A percentile compares a stretch with the other conserved stretches of the same genome.
Conservation (phyloP, 92 coral and sea anemone genomes). For the Actinernus sp. region DNA sequence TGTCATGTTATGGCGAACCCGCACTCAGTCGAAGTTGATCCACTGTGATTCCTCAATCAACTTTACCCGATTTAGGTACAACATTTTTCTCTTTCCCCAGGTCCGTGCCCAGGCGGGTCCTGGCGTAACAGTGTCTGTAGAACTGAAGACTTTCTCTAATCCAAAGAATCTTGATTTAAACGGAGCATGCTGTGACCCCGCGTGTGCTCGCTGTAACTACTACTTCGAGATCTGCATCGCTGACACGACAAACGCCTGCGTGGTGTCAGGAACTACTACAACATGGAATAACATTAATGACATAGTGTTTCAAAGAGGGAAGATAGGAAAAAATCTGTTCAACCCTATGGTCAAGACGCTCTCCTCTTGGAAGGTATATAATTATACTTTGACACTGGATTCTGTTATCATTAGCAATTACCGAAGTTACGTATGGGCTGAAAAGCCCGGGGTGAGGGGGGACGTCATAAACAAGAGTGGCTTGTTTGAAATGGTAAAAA, state of each 20-base stretch:
- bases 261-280: constrained; percentile 38
- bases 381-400: no score
- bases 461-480: no score
- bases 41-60: no score
- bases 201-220: constrained; percentile 68
- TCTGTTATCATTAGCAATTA: no score
- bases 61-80: no score
- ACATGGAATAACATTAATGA: constrained; percentile 51
- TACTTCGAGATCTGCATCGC: constrained; percentile 61
- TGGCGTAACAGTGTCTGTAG: constrained; percentile 61
- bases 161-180: constrained; percentile 58
- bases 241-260: constrained; percentile 51
- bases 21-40: no score
- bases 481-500: no score
- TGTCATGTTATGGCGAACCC: no score
- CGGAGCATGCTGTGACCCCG: constrained; percentile 72
- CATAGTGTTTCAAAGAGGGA: constrained; percentile 54
- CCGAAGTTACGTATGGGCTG: no score
- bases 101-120: constrained; percentile 22
- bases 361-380: constrained; percentile 76
- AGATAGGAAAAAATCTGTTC: constrained; percentile 25
- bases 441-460: no score
- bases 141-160: constrained; percentile 65
- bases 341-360: constrained; percentile 69
- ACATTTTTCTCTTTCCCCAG: no score